Conservation (phyloP, 2,113 vertebrate genomes). For the Dipodomys stephensi region DNA sequence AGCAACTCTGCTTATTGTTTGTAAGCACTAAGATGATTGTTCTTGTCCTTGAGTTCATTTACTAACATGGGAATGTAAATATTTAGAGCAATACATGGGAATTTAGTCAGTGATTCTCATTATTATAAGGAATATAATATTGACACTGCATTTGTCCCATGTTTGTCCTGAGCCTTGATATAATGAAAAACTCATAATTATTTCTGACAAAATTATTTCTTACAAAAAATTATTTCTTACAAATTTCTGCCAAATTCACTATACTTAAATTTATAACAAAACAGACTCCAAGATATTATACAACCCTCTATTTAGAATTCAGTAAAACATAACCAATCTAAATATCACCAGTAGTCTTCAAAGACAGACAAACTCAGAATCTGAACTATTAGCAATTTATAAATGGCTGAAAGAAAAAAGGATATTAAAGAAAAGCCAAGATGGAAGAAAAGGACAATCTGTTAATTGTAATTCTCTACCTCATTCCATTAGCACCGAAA, state of each 20-base stretch:
- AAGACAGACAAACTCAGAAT: background rate
- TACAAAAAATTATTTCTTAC: background rate
- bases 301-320: background rate
- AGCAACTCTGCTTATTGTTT: conserved; percentile 54
- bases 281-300: conserved; percentile 17
- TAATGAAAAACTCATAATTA: conserved; percentile 54
- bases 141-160: conserved; percentile 74
- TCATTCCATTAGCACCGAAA: conserved; percentile 19
- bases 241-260: background rate
- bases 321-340: conserved; percentile 48
- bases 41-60: conserved; percentile 75
- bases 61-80: conserved; percentile 79
- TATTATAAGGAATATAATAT: conserved; percentile 82
- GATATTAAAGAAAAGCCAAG: background rate
- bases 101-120: conserved; percentile 77
- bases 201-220: background rate
- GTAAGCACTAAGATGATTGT: conserved; percentile 46
- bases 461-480: conserved; percentile 35
- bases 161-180: conserved; percentile 62
- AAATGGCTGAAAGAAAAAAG: conserved; percentile 11
- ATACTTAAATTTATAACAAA: conserved; percentile 26
- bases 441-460: background rate
- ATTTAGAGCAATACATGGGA: conserved; percentile 69
- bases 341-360: background rate
- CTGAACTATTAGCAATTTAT: background rate